These are phyloP conservation scores for Genyomyrus donnyi DNA, from an alignment of 2,113 vertebrate genomes.

Conservation along the genomic window DNA sequence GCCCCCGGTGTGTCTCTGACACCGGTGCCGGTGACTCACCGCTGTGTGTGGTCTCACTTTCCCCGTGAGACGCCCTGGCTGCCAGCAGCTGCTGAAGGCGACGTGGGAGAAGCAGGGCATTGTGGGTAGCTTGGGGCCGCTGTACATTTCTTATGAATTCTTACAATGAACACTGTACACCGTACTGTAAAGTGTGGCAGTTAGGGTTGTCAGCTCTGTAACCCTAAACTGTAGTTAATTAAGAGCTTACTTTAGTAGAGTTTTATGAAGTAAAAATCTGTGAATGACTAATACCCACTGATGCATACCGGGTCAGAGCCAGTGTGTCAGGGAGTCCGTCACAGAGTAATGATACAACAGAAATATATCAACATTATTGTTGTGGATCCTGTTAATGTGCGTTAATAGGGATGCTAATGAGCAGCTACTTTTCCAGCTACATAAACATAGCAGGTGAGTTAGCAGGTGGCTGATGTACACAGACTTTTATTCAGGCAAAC, in stretches of 20 bases:
- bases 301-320: background rate
- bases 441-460: background rate
- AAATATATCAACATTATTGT: background rate
- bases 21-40: background rate
- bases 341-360: background rate
- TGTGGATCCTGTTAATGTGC: background rate
- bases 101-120: background rate
- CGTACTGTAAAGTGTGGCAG: background rate
- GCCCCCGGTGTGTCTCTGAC: background rate
- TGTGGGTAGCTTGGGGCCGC: background rate
- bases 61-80: background rate
- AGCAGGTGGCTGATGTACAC: background rate
- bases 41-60: background rate
- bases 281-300: background rate
- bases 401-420: background rate
- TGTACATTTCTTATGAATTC: background rate
- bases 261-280: background rate
- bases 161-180: background rate
- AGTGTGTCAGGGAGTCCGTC: background rate
- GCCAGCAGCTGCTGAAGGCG: background rate
- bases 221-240: background rate
- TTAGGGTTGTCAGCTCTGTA: background rate
- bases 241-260: background rate
- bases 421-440: background rate
- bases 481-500: background rate